Conservation (phyloP, 2,888 invertebrate genomes). For the Beris chalybata region DNA sequence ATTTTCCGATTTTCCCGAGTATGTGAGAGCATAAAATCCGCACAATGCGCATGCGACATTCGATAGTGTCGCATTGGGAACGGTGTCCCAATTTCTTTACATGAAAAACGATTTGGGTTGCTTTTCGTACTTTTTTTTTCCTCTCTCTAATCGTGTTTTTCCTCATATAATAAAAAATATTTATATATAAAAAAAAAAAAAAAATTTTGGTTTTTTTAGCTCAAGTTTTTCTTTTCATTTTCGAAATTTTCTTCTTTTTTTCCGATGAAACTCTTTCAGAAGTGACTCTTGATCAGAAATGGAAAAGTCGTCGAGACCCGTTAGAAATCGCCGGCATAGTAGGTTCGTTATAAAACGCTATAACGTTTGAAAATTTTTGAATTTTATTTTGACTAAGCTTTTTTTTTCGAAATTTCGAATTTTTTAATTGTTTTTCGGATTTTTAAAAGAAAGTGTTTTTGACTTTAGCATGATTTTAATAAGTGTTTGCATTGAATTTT, state of each 20-base stretch:
- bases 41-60: slow-evolving; percentile 25
- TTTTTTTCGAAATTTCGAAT: slow-evolving; percentile 13
- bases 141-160: slow-evolving; percentile 23
- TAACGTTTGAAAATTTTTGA: slow-evolving; percentile 17
- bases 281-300: slow-evolving; percentile 27
- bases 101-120: neutral
- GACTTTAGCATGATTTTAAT: slow-evolving; percentile 1
- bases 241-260: slow-evolving; percentile 14
- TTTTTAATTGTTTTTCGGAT: slow-evolving; percentile 2
- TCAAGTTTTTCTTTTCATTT: slow-evolving; percentile 1
- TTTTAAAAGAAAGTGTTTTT: slow-evolving; percentile 1
- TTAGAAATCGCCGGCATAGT: slow-evolving; percentile 72
- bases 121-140: neutral
- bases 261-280: slow-evolving; percentile 4
- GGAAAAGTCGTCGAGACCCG: slow-evolving; percentile 63
- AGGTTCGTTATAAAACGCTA: slow-evolving; percentile 59
- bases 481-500: slow-evolving; percentile 2
- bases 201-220: neutral
- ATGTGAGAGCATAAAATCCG: neutral
- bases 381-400: slow-evolving; percentile 16
- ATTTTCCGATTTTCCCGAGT: slow-evolving; percentile 7
- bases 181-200: too few species aligned
- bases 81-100: slow-evolving; percentile 21
- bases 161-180: slow-evolving; percentile 8
- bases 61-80: slow-evolving; percentile 26